Conservation (phyloP, 2,797 vertebrate genomes). For the Platalea minor region DNA sequence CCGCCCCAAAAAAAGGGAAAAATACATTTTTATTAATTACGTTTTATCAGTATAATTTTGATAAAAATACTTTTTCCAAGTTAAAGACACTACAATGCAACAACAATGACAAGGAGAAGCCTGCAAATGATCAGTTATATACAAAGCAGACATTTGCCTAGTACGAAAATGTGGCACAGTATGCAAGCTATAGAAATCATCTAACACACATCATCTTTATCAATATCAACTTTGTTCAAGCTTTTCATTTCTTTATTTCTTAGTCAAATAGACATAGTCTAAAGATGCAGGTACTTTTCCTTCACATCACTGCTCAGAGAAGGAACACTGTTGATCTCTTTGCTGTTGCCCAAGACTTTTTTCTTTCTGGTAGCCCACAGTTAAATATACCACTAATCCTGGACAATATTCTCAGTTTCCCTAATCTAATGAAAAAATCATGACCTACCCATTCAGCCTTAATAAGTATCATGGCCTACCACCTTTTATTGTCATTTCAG, state of each 20-base stretch:
- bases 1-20: accelerated
- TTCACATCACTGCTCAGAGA: background rate
- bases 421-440: background rate
- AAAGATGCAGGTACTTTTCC: background rate
- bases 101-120: background rate
- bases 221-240: background rate
- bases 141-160: background rate
- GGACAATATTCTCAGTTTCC: background rate
- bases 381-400: background rate
- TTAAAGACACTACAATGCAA: background rate
- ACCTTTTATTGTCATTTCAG: background rate
- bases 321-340: background rate
- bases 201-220: background rate
- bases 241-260: background rate
- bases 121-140: background rate
- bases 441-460: background rate
- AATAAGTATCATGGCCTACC: background rate
- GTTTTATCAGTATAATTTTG: background rate
- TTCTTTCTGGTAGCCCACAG: background rate
- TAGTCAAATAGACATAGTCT: background rate
- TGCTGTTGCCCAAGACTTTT: background rate
- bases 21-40: background rate
- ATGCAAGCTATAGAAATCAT: background rate
- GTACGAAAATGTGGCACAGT: background rate
- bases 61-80: background rate